Base-by-base conservation (phyloP, 30 jellyfish, hydroid and myxozoan genomes). In the Nemopilema nomurai region DNA sequence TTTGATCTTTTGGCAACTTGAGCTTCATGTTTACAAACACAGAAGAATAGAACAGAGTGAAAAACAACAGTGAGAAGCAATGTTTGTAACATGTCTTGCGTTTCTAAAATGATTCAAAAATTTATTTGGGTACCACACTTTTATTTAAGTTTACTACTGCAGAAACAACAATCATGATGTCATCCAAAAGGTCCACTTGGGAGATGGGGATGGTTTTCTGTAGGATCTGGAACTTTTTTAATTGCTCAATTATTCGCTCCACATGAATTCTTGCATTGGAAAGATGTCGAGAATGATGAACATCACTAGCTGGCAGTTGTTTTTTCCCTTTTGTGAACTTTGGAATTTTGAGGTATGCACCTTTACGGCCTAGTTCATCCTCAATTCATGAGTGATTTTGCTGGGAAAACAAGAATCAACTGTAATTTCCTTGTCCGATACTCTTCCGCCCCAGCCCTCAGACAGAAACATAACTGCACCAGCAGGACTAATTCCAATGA, bases 171-270 rank as follows among this genome's bases (percentile, higher is more conserved):
- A 41, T n/a, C 90, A 80, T 80, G 41, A 66, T 21, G 52, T 31
- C 28, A 28, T 80, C 87, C 27, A 80, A 53, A 26, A 80, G 67
- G 50, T 80, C 87, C 66, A 80, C 86, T 80, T 80, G 90, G 25
- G 87, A 26, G 20, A 62, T 62, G 28, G 87, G 90, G 26, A 80
- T 49, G 50, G 74, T 80, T 29, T 28, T 26, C 87, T 62, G 88
- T 67, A 80, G 57, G 30, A 80, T 25, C 28, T 86, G 25, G 64
- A 80, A 80, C 50, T 64, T 80, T 26, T 67, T 62, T 41, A 25
- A 62, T 53, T 70, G 69, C 17, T 89, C 88, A 19, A 78, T 78
- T 0, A 78, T 83, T 78, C 88, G 27, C 63, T 78, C 88, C 85
- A 50, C 88, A 78, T 78, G 86, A 25, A 62, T 1, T 22, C 83